Evolutionary conservation across 2,797 vertebrate species (phyloP).

Genomic region (Thalassophryne amazonica): DNA sequence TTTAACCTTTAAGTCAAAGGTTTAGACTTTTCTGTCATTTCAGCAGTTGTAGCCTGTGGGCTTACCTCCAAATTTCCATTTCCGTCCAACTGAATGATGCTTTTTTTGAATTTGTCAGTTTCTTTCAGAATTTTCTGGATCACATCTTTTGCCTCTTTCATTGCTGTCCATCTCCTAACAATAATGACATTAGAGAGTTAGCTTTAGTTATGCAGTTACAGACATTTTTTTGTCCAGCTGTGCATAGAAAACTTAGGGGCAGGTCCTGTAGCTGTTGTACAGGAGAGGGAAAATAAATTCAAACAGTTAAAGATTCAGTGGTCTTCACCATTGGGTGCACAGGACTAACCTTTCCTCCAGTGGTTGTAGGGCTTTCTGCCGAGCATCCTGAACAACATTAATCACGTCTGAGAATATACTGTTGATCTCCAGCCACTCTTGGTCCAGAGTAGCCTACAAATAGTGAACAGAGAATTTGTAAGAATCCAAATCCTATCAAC

Average conservation of each 20-base stretch:
- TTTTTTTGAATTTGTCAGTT: constrained; percentile 10
- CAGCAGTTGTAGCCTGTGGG: background rate
- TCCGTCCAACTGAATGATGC: constrained; percentile 5
- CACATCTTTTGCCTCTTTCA: constrained; percentile 2
- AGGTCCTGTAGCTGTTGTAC: too few species aligned
- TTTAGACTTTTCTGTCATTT: too few species aligned
- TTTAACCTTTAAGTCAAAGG: too few species aligned
- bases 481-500: background rate
- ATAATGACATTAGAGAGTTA: background rate
- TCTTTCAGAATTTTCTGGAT: constrained; percentile 32
- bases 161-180: constrained; percentile 17
- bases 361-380: constrained; percentile 39
- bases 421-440: constrained; percentile 43
- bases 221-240: too few species aligned
- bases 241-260: too few species aligned
- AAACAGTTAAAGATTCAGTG: too few species aligned
- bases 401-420: constrained; percentile 32
- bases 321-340: background rate
- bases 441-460: constrained; percentile 39
- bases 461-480: fast-evolving
- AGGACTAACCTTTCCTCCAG: constrained; percentile 42
- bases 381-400: constrained; percentile 20
- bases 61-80: constrained; percentile 18
- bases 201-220: fast-evolving
- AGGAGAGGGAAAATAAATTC: too few species aligned